A percentile compares a stretch with the other conserved stretches of the same genome.
Evolutionary conservation across 2,797 vertebrate species (phyloP).

Genomic region (Diplodus sargus): DNA sequence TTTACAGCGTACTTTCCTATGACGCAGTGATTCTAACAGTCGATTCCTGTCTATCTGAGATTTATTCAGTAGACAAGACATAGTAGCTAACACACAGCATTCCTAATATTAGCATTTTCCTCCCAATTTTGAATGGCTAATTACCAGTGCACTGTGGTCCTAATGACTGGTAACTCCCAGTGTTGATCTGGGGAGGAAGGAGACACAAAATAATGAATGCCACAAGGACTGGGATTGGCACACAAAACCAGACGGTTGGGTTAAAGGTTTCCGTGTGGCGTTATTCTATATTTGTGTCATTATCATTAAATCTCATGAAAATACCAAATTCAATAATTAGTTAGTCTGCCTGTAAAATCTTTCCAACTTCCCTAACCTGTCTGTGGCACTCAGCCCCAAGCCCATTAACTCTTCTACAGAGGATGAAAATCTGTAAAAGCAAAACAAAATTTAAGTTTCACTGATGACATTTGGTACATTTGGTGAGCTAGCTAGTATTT

Average conservation of each 20-base stretch:
- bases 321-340: slow-evolving; percentile 20
- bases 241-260: slow-evolving; percentile 12
- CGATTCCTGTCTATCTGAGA: slow-evolving; percentile 64
- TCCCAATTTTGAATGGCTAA: slow-evolving; percentile 35
- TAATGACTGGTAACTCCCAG: slow-evolving; percentile 44
- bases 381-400: background rate
- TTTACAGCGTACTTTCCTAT: slow-evolving; percentile 68
- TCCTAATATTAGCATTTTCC: slow-evolving; percentile 46
- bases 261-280: slow-evolving; percentile 25
- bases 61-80: slow-evolving; percentile 58
- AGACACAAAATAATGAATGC: slow-evolving; percentile 20
- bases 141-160: slow-evolving; percentile 33
- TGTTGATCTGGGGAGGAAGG: slow-evolving; percentile 23
- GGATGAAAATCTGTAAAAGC: slow-evolving; percentile 20
- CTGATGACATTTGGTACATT: background rate
- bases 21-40: slow-evolving; percentile 71
- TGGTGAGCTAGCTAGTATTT: slow-evolving; percentile 11
- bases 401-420: background rate
- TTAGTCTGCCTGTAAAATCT: slow-evolving; percentile 2
- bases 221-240: slow-evolving; percentile 21
- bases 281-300: slow-evolving; percentile 36
- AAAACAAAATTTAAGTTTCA: background rate
- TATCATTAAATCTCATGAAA: slow-evolving; percentile 31
- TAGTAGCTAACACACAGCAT: slow-evolving; percentile 24
- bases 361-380: slow-evolving; percentile 9